Base-by-base conservation (phyloP, 2,888 invertebrate genomes). In the Lasioglossum leucozonium region DNA sequence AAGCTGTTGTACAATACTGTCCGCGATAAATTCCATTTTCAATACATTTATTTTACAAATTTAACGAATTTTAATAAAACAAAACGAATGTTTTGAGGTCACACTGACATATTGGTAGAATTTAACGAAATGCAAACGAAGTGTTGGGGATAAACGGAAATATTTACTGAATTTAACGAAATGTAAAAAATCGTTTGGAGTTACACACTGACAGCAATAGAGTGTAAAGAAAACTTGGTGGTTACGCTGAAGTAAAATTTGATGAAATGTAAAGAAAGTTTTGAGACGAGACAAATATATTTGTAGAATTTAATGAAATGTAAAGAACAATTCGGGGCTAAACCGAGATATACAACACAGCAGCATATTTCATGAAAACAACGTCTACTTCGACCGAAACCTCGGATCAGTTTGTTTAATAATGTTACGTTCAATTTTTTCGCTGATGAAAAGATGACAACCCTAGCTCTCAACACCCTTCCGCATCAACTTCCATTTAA, bases 401-500 rank as follows among this genome's bases (percentile, higher is more conserved):
- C 62, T 18, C 30, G 62, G 30, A 62, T 62, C 62, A 62, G 30
- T 81, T 67, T 67, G 37, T 18, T 37, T 37, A 67, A 37, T 10
- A 37, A 34, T 22, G 11, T 22, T 22, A 67, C 67, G 22, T 67
- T 22, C 34, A 4, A 4, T 34, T 34, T n/a, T 67, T 67, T 22
- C 22, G 37, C 67, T 67, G 37, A 22, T 67, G 67, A 69, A 69
- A 67, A 37, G 67, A 22, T 40, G 40, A 40, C 69, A 69, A 40
- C 69, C 37, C 69, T 40, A 62, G 30, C 71, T 74, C 74, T 44
- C 10, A 37, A 62, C 69, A 40, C 65, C 13, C 26, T 58, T 40
- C 82, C 22, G 47, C 71, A 13, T 40, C 69, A 69, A 71, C 71
- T 73, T 55, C 73, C 77, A 62, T 30, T 37, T 73, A 26, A 72